Evolutionary conservation across 2,113 vertebrate species (phyloP), one percentile per base, ranked within the genome.

Genomic region (Myotis brandtii): DNA sequence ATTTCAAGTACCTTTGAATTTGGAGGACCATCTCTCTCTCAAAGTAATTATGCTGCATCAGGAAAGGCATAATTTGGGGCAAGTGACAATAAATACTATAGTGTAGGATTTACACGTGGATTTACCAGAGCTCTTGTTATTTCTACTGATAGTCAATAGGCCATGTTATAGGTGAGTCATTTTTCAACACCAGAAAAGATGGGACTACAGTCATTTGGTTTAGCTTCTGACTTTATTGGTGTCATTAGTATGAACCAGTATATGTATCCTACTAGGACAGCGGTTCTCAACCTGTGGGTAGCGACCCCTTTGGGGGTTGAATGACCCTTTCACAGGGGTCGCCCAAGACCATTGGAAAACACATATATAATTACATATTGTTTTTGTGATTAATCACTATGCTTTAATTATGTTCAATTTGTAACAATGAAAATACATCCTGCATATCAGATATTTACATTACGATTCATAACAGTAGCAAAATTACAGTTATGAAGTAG

Each of bases 1-100:
- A 62, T 40, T 81, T 40, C 23, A 94, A 64, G 40, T 46, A 84
- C 37, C 91, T 96, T 90, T 92, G 75, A 87, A 91, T 93, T 92
- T 95, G 37, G 56, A 86, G 20, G 46, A n/a, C 37, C 43, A 79
- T 9, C 17, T 80, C n/a, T 83, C 0, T 95, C 62, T 94, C 67
- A 86, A 0, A 64, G 81, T 87, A 56, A 67, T 88, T 89, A 88
- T 79, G n/a, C 85, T 88, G 27, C 20, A 73, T 86, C 48, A 72
- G 18, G 3, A 94, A 93, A 81, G 43, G 43, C 34, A 43, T 73
- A 67, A 73, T 89, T 87, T 93, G 21, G 69, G 83, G 12, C 43
- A 77, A 21, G 20, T 95, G 66, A 67, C 46, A 89, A 46, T 85
- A 97, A 91, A 9, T 80, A 48, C 11, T 27, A 76, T 32, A 93